Evolutionary conservation across 2,797 vertebrate species (phyloP).

Genomic region (Phaenicophaeus curvirostris): DNA sequence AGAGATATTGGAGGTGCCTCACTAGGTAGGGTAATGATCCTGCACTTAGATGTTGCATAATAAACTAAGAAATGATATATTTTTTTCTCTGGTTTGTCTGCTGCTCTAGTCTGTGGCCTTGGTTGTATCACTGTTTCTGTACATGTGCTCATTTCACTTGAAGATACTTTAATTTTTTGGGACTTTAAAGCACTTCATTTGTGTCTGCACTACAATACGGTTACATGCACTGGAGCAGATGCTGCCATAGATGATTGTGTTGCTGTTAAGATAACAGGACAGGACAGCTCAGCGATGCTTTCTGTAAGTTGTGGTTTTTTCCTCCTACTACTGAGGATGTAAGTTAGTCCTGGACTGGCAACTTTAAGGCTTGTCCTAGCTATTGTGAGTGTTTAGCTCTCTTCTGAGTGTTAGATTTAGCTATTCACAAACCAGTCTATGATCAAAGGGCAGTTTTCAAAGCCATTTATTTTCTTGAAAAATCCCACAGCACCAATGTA

Average conservation of each 20-base stretch:
- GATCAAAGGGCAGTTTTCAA: background rate
- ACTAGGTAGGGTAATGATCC: background rate
- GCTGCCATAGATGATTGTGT: rapidly evolving
- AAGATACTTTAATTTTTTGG: background rate
- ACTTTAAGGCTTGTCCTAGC: background rate
- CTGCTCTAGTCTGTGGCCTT: background rate
- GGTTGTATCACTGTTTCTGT: background rate
- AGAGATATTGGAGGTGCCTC: background rate
- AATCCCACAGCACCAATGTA: background rate
- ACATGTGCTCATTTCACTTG: rapidly evolving
- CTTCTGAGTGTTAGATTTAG: background rate
- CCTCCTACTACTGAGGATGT: background rate
- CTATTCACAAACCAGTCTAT: background rate
- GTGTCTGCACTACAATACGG: rapidly evolving
- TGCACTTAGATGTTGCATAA: rapidly evolving
- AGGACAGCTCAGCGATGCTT: background rate
- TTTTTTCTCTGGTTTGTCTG: background rate
- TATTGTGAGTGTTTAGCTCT: background rate
- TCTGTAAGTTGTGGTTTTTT: rapidly evolving
- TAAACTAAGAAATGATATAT: rapidly evolving
- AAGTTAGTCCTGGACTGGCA: background rate
- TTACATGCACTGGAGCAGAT: background rate
- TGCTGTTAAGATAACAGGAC: background rate
- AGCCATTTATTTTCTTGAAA: background rate
- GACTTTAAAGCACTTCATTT: rapidly evolving